These are phyloP conservation scores for Indicator indicator DNA, from an alignment of 2,113 vertebrate genomes.

Conservation along the genomic window DNA sequence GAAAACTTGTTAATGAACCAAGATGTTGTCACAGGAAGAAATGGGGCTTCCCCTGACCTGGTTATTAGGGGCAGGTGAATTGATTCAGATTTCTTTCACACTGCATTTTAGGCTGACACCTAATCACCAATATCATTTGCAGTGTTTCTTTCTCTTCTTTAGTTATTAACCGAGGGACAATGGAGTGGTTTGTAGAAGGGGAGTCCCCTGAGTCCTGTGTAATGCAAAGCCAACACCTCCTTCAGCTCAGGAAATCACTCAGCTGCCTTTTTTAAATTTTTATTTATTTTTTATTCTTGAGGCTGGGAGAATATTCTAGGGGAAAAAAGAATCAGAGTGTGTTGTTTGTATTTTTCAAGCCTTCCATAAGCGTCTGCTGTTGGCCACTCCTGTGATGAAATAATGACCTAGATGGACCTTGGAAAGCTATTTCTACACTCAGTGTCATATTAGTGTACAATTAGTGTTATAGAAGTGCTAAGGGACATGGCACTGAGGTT, in stretches of 20 bases:
- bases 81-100: neutral
- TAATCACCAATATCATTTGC: neutral
- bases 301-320: neutral
- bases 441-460: too few relatives aligned
- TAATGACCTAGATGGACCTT: neutral
- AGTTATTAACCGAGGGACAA: neutral
- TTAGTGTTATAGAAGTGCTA: fast-evolving
- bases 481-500: neutral
- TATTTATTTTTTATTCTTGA: neutral
- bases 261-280: neutral
- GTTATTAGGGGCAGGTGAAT: neutral
- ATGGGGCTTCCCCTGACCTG: neutral
- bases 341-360: slow-evolving; percentile 2
- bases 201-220: neutral
- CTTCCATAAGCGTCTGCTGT: neutral
- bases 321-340: neutral
- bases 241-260: slow-evolving; percentile 48
- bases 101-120: neutral
- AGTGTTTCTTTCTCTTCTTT: neutral
- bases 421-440: neutral
- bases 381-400: neutral
- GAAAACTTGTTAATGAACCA: neutral
- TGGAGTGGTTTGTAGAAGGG: slow-evolving; percentile 1
- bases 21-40: slow-evolving; percentile 1
- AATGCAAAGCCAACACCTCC: slow-evolving; percentile 21